Percentiles rank a stretch among this genome's conserved stretches.
Conservation (phyloP, 1,140 invertebrate species). For the Metaphire vulgaris region DNA sequence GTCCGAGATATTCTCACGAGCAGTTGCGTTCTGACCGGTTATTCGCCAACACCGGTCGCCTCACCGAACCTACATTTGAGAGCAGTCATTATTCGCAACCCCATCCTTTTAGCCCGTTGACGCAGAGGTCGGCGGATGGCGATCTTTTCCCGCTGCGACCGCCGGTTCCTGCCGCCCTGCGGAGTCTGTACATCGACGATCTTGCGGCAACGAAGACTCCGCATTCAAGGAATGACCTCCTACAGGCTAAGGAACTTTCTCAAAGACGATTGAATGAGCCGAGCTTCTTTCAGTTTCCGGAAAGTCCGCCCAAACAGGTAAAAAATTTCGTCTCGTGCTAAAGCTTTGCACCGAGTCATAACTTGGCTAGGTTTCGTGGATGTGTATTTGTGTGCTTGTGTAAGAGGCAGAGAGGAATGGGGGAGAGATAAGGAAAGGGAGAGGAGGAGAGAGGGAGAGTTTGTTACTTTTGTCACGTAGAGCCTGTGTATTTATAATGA, state of each 20-base stretch:
- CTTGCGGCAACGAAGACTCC: not conserved
- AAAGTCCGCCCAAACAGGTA: not conserved
- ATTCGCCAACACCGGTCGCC: no score
- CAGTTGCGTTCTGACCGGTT: not conserved
- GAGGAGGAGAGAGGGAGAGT: no score
- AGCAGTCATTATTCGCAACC: no score
- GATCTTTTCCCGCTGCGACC: not conserved
- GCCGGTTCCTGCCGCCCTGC: not conserved
- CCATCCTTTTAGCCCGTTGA: not conserved
- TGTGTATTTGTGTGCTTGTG: no score
- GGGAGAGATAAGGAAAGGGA: no score
- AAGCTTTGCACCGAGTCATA: no score
- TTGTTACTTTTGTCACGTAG: no score
- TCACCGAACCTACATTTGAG: no score
- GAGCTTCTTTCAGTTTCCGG: not conserved
- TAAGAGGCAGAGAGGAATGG: no score
- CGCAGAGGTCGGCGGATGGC: not conserved
- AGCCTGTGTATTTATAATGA: no score
- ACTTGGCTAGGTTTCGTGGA: no score
- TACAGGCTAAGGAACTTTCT: not conserved
- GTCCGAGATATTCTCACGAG: not conserved
- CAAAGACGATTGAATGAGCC: not conserved
- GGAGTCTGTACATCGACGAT: not conserved
- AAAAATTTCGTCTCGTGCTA: no score
- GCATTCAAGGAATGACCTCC: not conserved